phyloP scores from a whole-genome alignment of 1,140 invertebrate genomes.

The Phymorhynchus buccinoides region DNA sequence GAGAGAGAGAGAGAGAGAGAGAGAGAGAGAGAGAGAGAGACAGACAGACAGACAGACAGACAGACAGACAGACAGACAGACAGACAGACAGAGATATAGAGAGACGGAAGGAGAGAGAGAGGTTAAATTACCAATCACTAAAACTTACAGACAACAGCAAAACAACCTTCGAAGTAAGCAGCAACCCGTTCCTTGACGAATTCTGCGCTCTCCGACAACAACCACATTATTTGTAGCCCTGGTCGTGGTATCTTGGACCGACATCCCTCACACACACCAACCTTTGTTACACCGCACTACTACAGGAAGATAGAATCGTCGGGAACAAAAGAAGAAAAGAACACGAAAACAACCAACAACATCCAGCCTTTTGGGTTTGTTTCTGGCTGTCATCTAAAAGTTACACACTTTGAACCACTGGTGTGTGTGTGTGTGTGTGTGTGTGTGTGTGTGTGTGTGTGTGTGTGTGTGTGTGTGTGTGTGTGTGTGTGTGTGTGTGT shows the following conservation, averaged over 20 bases:
- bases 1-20: too few species aligned
- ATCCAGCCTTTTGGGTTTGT: too few species aligned
- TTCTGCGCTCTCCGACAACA: too few species aligned
- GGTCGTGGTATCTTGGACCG: too few species aligned
- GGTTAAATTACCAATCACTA: too few species aligned
- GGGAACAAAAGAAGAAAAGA: neutral
- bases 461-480: neutral
- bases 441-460: neutral
- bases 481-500: neutral
- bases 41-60: neutral
- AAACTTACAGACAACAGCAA: too few species aligned
- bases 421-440: neutral
- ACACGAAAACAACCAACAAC: neutral
- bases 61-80: neutral
- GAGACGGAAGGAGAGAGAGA: neutral
- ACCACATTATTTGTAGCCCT: too few species aligned
- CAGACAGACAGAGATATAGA: neutral
- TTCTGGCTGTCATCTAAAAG: too few species aligned
- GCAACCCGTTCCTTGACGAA: too few species aligned
- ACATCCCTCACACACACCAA: too few species aligned
- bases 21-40: neutral
- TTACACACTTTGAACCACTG: too few species aligned
- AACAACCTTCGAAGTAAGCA: too few species aligned
- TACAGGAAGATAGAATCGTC: neutral
- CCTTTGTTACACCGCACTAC: neutral